Conservation (phyloP, 2,888 invertebrate genomes). For the Hyppa rectilinea region DNA sequence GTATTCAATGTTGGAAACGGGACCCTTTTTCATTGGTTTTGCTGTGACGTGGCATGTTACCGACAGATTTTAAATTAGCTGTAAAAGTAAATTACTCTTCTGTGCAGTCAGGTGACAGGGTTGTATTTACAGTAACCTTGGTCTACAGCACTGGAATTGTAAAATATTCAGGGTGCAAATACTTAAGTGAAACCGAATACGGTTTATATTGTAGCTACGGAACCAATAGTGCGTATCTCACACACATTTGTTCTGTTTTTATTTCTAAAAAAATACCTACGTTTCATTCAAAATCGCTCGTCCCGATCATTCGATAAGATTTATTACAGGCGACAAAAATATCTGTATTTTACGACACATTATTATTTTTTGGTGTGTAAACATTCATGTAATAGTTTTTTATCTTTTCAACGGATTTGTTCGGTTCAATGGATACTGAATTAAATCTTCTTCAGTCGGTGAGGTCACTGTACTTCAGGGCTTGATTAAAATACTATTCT, state of each 20-base stretch:
- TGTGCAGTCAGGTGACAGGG: neutral
- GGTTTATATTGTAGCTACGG: neutral
- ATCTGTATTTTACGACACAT: constrained; percentile 50
- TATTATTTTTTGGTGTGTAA: constrained; percentile 54
- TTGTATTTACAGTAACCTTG: neutral
- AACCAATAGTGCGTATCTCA: constrained; percentile 12
- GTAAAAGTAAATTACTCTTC: neutral
- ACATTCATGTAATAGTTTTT: constrained; percentile 39
- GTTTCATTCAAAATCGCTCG: constrained; percentile 68
- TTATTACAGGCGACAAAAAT: constrained; percentile 64
- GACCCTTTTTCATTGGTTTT: neutral
- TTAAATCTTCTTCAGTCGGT: constrained; percentile 25
- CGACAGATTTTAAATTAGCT: neutral
- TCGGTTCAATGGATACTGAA: constrained; percentile 31
- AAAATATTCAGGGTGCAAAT: neutral
- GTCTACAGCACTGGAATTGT: neutral
- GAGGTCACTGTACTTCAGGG: constrained; percentile 21
- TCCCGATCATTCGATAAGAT: constrained; percentile 69
- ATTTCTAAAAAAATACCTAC: constrained; percentile 61
- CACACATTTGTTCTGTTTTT: constrained; percentile 42
- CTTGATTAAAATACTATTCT: constrained; percentile 29
- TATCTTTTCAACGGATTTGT: constrained; percentile 46
- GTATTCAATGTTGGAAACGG: neutral
- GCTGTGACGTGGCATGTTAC: neutral
- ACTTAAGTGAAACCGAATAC: neutral